phyloP scores from a whole-genome alignment of 2,797 vertebrate genomes.

The Catamblyrhynchus diadema region DNA sequence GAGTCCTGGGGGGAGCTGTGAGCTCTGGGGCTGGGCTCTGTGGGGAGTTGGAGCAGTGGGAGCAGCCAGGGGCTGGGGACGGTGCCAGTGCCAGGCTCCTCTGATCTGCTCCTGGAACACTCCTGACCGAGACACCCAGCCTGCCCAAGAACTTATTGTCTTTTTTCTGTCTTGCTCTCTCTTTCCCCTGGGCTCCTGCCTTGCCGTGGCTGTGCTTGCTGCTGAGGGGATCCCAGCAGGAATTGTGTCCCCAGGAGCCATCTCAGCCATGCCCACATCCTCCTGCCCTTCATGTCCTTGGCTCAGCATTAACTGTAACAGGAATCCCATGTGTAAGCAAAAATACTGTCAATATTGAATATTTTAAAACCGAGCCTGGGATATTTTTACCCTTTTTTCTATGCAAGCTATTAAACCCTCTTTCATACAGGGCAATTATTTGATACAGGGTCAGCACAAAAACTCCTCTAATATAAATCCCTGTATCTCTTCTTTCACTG shows the following conservation, averaged over 20 bases:
- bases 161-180: background rate
- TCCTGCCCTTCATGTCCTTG: background rate
- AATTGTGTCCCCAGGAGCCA: background rate
- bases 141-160: background rate
- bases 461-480: background rate
- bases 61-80: fast-evolving
- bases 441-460: background rate
- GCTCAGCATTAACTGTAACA: background rate
- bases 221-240: background rate
- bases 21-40: background rate
- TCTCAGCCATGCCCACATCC: background rate
- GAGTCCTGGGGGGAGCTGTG: background rate
- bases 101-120: background rate
- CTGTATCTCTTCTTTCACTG: background rate
- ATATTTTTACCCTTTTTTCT: background rate
- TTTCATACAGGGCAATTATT: background rate
- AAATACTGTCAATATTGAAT: background rate
- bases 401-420: background rate
- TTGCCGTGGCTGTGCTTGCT: background rate
- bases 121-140: background rate
- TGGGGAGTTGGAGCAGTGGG: background rate
- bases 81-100: background rate
- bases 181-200: background rate
- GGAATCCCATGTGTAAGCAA: background rate
- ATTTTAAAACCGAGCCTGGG: background rate